These are phyloP conservation scores for Anguilla anguilla DNA, from an alignment of 2,797 vertebrate genomes.

Conservation along the genomic window DNA sequence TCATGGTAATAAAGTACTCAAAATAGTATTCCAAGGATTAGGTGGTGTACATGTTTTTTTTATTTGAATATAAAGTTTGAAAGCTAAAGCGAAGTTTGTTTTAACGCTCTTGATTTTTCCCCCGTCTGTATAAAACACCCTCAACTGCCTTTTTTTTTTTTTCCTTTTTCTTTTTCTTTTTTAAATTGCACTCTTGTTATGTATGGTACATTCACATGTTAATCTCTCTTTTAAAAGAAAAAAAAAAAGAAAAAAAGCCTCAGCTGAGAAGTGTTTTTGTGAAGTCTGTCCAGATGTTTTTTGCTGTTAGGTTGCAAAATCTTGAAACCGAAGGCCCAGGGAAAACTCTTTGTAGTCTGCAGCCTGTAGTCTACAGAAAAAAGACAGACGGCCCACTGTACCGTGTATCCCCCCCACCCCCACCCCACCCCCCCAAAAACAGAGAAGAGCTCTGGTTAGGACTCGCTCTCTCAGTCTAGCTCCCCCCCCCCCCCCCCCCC, in stretches of 20 bases:
- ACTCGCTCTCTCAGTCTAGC: background rate
- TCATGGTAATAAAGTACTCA: conserved; percentile 72
- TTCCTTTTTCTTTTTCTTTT: background rate
- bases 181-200: conserved; percentile 19
- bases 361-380: background rate
- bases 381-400: background rate
- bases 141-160: conserved; percentile 10
- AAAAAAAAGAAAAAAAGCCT: background rate
- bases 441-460: background rate
- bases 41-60: conserved; percentile 89
- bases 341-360: no score
- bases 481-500: no score
- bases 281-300: conserved; percentile 21
- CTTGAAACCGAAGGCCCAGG: conserved; percentile 11
- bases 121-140: background rate
- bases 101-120: conserved; percentile 25
- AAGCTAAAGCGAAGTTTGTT: conserved; percentile 48
- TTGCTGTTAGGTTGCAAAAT: conserved; percentile 23
- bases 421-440: no score
- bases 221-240: conserved; percentile 10
- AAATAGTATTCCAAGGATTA: conserved; percentile 88
- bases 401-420: background rate
- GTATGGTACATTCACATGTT: conserved; percentile 15
- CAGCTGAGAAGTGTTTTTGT: background rate
- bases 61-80: conserved; percentile 74